These are phyloP conservation scores for Emydura subglobosa DNA, from an alignment of 2,113 vertebrate genomes.

Conservation along the genomic window DNA sequence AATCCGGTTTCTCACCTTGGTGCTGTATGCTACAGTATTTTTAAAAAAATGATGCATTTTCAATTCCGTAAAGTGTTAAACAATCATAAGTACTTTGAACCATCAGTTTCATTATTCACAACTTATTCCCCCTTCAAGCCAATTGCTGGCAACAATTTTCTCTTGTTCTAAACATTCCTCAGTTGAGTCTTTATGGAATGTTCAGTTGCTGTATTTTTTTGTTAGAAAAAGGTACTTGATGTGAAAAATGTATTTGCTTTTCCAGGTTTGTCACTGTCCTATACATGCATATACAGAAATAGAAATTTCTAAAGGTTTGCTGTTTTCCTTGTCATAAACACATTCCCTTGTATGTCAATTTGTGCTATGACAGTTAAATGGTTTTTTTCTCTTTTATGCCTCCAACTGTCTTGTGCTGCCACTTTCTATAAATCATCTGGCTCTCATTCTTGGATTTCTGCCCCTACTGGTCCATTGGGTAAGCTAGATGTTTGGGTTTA, in stretches of 20 bases:
- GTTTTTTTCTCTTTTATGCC: neutral
- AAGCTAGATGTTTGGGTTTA: neutral
- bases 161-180: neutral
- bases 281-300: accelerated
- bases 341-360: neutral
- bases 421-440: neutral
- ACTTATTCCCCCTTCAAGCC: neutral
- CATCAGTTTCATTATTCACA: neutral
- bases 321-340: neutral
- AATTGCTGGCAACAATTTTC: neutral
- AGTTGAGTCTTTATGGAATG: neutral
- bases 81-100: neutral
- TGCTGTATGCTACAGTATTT: neutral
- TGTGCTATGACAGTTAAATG: neutral
- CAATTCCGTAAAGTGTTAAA: neutral
- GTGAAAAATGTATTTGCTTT: neutral
- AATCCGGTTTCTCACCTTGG: neutral
- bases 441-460: neutral
- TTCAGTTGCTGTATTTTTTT: neutral
- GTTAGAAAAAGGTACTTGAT: neutral
- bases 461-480: neutral
- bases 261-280: neutral
- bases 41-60: neutral
- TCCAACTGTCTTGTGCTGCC: neutral
- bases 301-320: neutral